Percentiles rank a stretch among this genome's conserved stretches.
phyloP scores from a whole-genome alignment of 2,797 vertebrate genomes.

The Anniella stebbinsi region DNA sequence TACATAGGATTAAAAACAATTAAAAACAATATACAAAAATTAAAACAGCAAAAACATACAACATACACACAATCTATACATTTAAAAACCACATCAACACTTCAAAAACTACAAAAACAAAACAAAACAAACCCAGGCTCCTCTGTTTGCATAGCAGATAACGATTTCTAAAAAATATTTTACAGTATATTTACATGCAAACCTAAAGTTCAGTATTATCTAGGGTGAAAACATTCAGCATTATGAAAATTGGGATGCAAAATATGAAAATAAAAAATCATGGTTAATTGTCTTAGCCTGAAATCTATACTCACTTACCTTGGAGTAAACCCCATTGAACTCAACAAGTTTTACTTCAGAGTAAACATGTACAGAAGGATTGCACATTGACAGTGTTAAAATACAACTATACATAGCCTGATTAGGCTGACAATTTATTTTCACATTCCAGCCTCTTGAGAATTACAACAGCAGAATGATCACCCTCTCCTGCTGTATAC shows the following conservation, averaged over 20 bases:
- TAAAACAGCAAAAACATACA: no score
- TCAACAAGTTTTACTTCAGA: background rate
- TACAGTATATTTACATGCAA: slow-evolving; percentile 42
- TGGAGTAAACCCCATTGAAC: background rate
- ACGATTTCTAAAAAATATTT: slow-evolving; percentile 53
- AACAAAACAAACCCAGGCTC: no score
- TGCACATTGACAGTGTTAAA: background rate
- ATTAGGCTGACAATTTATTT: slow-evolving; percentile 3
- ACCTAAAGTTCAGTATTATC: slow-evolving; percentile 4
- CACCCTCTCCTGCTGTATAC: slow-evolving; percentile 24
- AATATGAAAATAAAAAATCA: slow-evolving; percentile 53
- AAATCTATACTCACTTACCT: background rate
- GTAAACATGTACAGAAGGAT: background rate
- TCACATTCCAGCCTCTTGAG: background rate
- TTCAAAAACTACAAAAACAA: no score
- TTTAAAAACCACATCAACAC: no score
- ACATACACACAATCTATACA: no score
- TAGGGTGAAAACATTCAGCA: background rate
- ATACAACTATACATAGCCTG: slow-evolving; percentile 7
- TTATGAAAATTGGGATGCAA: slow-evolving; percentile 34
- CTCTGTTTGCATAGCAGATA: slow-evolving; percentile 38
- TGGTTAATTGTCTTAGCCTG: slow-evolving; percentile 1
- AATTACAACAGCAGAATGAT: background rate
- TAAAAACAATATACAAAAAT: no score
- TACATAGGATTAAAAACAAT: no score